Evolutionary conservation across 2,113 vertebrate species (phyloP), one percentile per base, ranked within the genome.

Genomic region (Campylomormyrus tamandua): DNA sequence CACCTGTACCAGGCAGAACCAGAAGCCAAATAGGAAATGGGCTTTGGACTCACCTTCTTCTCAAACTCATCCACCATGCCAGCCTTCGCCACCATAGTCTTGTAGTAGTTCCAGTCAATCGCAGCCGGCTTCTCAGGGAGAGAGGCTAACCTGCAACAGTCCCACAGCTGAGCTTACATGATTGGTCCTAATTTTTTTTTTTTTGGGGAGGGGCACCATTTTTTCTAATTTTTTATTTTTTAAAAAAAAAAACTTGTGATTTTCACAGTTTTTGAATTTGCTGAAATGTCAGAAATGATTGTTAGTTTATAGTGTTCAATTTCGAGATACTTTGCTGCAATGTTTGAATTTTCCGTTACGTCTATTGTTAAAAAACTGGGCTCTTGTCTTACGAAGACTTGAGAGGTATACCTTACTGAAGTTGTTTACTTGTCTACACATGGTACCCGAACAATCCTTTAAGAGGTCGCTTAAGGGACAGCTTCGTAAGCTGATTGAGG

Each of bases 41-140:
- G 13, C 15, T 80, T 48, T 48, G n/a, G n/a, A n/a, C 66, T 93
- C 74, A 98, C 98, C 97, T 99, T 99, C 93, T 97, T 97, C 93
- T 99, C 97, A 93, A 99, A 99, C 90, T 99, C 98, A 86, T 99
- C 97, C 89, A 99, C 98, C 96, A 99, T 94, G 17, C 97, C 97
- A 0, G 96, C 87, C 91, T 96, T 97, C 21, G 95, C 96, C 90
- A 99, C 90, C 0, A 92, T 39, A 3, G 92, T 90, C 93, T 91
- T 98, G 95, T 99, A 99, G 92, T 93, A 92, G 83, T 91, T 96
- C 98, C 98, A 99, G 94, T 99, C 97, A 0, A 99, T 98, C 45
- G 93, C 0, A 0, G 94, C 95, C 10, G 98, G 96, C 10, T 97
- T 95, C 93, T 97, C 97, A 0, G 98, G 95, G 49, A 99, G 94